These are phyloP conservation scores for Astreopora myriophthalma DNA, from an alignment of 64 coral and sea anemone genomes.

Conservation along the genomic window DNA sequence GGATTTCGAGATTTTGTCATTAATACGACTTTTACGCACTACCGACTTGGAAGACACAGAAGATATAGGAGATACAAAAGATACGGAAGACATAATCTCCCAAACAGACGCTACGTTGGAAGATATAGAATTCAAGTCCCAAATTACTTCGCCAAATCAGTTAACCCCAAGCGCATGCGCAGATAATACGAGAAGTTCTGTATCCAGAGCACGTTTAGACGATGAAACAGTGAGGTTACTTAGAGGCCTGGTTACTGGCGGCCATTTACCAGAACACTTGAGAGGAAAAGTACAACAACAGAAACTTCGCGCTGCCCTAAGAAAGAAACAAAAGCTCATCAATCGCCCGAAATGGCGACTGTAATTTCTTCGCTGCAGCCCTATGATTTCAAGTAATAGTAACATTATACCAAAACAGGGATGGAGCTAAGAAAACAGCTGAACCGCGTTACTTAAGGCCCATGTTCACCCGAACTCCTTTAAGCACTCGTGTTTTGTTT, in stretches of 20 bases:
- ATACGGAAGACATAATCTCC: background rate
- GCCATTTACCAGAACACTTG: background rate
- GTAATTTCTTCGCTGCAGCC: background rate
- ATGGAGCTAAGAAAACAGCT: too few relatives aligned
- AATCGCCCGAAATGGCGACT: background rate
- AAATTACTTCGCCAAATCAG: background rate
- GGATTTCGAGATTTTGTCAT: background rate
- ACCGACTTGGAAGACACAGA: background rate
- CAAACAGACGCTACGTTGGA: background rate
- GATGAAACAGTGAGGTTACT: background rate
- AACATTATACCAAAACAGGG: too few relatives aligned
- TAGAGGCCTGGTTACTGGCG: background rate
- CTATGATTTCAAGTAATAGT: too few relatives aligned
- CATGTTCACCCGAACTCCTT: too few relatives aligned
- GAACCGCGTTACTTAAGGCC: too few relatives aligned
- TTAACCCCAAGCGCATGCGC: background rate
- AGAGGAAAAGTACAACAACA: background rate
- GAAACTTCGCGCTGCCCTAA: background rate
- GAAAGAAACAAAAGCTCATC: background rate
- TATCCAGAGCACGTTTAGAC: background rate
- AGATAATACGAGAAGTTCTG: background rate
- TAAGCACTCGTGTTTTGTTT: too few relatives aligned
- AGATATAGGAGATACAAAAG: background rate
- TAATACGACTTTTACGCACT: background rate
- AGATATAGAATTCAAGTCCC: background rate